Percentiles rank a stretch among this genome's conserved stretches.
Conservation (phyloP, 37 sponge, comb jelly and placozoan species). For the Cliona cf. orientalis region DNA sequence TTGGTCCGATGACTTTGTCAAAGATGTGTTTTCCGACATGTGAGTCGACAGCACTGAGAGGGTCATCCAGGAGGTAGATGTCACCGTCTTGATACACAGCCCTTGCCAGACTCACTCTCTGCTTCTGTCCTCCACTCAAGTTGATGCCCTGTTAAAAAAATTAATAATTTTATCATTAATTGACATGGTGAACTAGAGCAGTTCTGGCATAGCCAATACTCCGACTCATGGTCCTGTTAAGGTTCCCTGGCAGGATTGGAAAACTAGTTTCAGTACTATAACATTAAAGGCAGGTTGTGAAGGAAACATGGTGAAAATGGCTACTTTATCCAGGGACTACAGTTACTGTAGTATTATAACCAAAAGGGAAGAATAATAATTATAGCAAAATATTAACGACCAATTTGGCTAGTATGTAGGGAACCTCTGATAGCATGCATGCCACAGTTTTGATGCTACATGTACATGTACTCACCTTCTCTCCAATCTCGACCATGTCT, state of each 20-base stretch:
- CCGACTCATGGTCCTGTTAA: no score
- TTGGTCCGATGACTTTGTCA: slow-evolving; percentile 96
- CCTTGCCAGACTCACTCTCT: slow-evolving; percentile 96
- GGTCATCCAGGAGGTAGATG: slow-evolving; percentile 95
- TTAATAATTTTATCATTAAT: slow-evolving; percentile 74
- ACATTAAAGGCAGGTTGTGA: no score
- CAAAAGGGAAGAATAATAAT: not conserved
- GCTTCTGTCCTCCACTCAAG: slow-evolving; percentile 99
- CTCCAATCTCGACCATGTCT: slow-evolving; percentile 97
- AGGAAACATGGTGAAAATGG: no score
- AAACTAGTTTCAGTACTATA: no score
- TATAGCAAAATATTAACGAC: not conserved
- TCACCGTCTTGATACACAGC: slow-evolving; percentile 96
- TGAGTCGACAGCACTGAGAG: slow-evolving; percentile 96
- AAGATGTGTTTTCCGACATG: slow-evolving; percentile 99
- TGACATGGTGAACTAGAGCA: slow-evolving; percentile 79
- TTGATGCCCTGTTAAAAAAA: slow-evolving; percentile 88
- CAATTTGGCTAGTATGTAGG: no score
- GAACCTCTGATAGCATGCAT: no score
- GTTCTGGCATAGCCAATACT: slow-evolving; percentile 73
- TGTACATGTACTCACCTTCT: slow-evolving; percentile 75
- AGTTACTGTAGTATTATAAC: no score
- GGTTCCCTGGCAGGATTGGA: no score
- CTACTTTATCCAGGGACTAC: no score
- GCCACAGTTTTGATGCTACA: no score